Percentiles rank a stretch among this genome's conserved stretches.
phyloP scores from a whole-genome alignment of 2,797 vertebrate genomes.

The Leuciscus waleckii region DNA sequence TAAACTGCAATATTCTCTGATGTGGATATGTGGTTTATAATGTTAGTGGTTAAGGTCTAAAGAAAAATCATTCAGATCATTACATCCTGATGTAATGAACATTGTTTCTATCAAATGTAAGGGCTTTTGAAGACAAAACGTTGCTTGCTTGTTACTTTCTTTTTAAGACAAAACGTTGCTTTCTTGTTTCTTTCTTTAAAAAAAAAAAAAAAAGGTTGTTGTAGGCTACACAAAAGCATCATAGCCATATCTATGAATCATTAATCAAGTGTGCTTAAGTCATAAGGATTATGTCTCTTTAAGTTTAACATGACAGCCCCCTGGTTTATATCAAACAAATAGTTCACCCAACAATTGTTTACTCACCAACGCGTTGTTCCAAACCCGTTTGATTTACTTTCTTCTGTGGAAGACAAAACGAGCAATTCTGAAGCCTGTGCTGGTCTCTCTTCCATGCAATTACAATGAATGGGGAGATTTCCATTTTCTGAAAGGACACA shows the following conservation, averaged over 20 bases:
- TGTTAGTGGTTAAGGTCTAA: background rate
- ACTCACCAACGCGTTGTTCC: background rate
- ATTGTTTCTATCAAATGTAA: conserved; percentile 11
- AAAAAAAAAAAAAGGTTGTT: background rate
- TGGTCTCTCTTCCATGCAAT: background rate
- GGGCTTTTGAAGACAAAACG: background rate
- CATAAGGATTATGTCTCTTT: background rate
- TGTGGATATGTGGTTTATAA: background rate
- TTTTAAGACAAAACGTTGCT: background rate
- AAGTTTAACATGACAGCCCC: background rate
- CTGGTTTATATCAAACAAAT: conserved; percentile 6
- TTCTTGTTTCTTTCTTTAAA: background rate
- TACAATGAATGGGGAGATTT: background rate
- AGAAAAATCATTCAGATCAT: background rate
- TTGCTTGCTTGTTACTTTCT: background rate
- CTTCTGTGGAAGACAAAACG: background rate
- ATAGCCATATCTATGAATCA: background rate
- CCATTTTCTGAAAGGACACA: background rate
- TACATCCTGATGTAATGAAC: background rate
- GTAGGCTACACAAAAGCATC: background rate
- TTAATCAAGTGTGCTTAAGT: background rate
- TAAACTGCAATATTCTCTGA: background rate
- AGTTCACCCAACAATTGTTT: background rate
- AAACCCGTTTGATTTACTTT: background rate
- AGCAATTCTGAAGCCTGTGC: background rate